These are phyloP conservation scores for Agraylea sexmaculata DNA, from an alignment of 1,140 invertebrate species.

Conservation along the genomic window DNA sequence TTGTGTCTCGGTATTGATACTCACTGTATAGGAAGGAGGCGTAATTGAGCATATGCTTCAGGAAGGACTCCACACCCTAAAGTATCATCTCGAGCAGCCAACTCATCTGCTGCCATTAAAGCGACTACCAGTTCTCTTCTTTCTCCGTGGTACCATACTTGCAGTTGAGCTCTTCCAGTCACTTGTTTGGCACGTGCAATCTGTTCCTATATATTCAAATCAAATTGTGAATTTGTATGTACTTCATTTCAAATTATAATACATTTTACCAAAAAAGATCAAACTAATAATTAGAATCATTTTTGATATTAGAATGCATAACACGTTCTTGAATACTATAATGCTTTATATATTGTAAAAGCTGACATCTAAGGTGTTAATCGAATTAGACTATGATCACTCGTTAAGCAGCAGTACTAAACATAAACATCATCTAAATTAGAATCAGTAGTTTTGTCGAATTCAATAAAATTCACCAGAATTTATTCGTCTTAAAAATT, in stretches of 20 bases:
- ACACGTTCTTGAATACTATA: too few species aligned
- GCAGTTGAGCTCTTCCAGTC: constrained; percentile 66
- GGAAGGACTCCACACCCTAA: constrained; percentile 60
- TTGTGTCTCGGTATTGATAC: constrained; percentile 23
- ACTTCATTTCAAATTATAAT: not conserved
- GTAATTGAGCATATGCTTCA: constrained; percentile 71
- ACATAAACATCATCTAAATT: too few species aligned
- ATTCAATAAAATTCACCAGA: too few species aligned
- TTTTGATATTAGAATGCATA: too few species aligned
- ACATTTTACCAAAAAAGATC: too few species aligned
- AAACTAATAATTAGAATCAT: too few species aligned
- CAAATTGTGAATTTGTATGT: not conserved
- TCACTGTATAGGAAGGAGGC: constrained; percentile 65
- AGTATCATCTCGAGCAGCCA: constrained; percentile 62
- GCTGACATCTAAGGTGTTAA: too few species aligned
- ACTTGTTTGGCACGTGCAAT: constrained; percentile 60
- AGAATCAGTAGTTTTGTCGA: too few species aligned
- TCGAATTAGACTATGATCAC: too few species aligned
- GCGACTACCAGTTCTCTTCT: constrained; percentile 69
- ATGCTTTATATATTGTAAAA: too few species aligned
- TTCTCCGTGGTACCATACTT: constrained; percentile 76
- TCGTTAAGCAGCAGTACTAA: too few species aligned
- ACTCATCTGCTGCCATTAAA: constrained; percentile 70
- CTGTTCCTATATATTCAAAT: constrained; percentile 46
- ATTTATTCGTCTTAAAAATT: too few species aligned